Conservation (phyloP, 35 echinoderm and acorn worm genomes). For the Apostichopus californicus region DNA sequence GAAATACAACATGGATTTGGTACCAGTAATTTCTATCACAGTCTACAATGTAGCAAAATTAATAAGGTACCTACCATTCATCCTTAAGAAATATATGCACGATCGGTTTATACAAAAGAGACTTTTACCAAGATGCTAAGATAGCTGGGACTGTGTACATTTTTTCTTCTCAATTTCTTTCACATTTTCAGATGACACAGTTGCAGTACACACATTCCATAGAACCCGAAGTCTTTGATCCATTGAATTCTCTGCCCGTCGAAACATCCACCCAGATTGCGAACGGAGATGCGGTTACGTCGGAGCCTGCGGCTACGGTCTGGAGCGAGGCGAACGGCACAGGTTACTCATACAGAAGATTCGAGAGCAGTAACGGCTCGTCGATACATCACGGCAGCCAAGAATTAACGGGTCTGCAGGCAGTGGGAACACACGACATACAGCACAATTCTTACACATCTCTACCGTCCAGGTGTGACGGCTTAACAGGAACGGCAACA, state of each 20-base stretch:
- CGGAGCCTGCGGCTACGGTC: not conserved
- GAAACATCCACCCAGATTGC: not conserved
- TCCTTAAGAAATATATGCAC: too few relatives aligned
- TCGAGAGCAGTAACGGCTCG: not conserved
- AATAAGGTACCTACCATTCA: too few relatives aligned
- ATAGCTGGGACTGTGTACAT: not conserved
- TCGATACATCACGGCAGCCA: not conserved
- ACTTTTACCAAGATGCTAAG: not conserved
- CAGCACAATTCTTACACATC: constrained; percentile 21
- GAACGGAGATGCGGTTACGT: not conserved
- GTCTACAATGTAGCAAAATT: too few relatives aligned
- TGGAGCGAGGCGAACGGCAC: not conserved
- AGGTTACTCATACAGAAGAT: not conserved
- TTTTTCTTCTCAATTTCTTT: not conserved
- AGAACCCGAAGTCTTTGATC: constrained; percentile 29
- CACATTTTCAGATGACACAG: constrained; percentile 7
- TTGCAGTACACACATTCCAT: not conserved
- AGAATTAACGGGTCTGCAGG: constrained; percentile 15
- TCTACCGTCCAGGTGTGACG: not conserved
- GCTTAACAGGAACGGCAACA: not conserved
- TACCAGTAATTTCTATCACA: too few relatives aligned
- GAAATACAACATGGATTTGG: too few relatives aligned
- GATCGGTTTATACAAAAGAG: not conserved
- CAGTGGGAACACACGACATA: not conserved
- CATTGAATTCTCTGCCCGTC: not conserved